Conservation (phyloP, 2,797 vertebrate genomes). For the Australoheros facetus region DNA sequence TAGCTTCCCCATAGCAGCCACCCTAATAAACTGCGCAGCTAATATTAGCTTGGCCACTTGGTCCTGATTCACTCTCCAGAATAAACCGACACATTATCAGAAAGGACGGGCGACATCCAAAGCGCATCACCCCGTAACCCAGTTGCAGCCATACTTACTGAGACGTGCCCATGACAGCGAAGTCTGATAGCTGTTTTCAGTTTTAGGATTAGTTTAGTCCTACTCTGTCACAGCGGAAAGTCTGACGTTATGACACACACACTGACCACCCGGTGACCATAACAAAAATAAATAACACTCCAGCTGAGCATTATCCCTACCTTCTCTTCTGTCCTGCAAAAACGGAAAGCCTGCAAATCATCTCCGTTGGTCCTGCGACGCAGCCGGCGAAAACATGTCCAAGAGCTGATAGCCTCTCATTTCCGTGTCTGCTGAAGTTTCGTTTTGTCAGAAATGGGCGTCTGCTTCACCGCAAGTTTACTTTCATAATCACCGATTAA, state of each 20-base stretch:
- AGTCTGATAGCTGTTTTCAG: neutral
- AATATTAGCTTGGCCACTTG: neutral
- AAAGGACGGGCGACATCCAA: neutral
- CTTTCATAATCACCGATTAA: neutral
- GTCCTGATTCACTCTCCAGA: neutral
- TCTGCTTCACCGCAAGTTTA: constrained; percentile 21
- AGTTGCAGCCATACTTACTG: neutral
- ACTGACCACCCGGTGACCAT: neutral
- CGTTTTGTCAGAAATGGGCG: constrained; percentile 75
- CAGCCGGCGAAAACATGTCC: neutral
- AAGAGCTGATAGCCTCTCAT: neutral
- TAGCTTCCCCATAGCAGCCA: neutral
- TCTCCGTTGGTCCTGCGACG: neutral
- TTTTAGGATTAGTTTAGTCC: neutral
- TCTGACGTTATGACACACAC: neutral
- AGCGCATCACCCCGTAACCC: neutral
- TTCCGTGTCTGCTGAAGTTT: constrained; percentile 70
- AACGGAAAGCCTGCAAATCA: neutral
- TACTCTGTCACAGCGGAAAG: neutral
- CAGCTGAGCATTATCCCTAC: neutral
- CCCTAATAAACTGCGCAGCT: constrained; percentile 1
- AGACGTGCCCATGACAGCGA: neutral
- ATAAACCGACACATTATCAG: neutral
- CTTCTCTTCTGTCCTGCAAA: neutral
- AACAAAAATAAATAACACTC: constrained; percentile 1